phyloP scores from a whole-genome alignment of 92 coral and sea anemone species.

The Paramuricea clavata region DNA sequence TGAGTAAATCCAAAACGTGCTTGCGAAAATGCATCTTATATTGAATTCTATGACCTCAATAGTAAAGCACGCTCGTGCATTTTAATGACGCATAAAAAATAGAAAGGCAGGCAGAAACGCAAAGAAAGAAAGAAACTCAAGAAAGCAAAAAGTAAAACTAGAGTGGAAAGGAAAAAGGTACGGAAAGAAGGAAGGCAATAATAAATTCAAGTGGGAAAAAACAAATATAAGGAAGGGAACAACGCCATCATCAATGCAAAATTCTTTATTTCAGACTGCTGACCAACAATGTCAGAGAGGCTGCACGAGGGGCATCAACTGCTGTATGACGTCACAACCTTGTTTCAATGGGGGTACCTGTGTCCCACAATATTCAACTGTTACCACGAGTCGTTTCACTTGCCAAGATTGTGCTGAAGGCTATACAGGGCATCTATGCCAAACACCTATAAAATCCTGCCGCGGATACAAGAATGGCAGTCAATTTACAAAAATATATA shows the following conservation, averaged over 20 bases:
- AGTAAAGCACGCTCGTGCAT: too few relatives aligned
- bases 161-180: too few relatives aligned
- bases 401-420: conserved; percentile 6
- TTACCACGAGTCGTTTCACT: not conserved
- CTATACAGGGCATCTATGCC: conserved; percentile 16
- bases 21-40: too few relatives aligned
- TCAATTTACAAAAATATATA: not conserved
- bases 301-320: not conserved
- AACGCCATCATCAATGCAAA: not conserved
- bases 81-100: too few relatives aligned
- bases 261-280: not conserved
- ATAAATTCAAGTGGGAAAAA: too few relatives aligned
- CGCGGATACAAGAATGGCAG: not conserved
- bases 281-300: conserved; percentile 2
- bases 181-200: too few relatives aligned
- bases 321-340: conserved; percentile 38
- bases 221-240: too few relatives aligned
- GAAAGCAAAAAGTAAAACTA: too few relatives aligned
- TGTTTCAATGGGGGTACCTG: conserved; percentile 40
- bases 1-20: too few relatives aligned
- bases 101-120: too few relatives aligned
- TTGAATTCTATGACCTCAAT: too few relatives aligned
- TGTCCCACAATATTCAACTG: not conserved
- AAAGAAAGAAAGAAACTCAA: too few relatives aligned
- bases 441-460: not conserved